phyloP scores from a whole-genome alignment of 2,888 invertebrate species.

The Rhingia rostrata region DNA sequence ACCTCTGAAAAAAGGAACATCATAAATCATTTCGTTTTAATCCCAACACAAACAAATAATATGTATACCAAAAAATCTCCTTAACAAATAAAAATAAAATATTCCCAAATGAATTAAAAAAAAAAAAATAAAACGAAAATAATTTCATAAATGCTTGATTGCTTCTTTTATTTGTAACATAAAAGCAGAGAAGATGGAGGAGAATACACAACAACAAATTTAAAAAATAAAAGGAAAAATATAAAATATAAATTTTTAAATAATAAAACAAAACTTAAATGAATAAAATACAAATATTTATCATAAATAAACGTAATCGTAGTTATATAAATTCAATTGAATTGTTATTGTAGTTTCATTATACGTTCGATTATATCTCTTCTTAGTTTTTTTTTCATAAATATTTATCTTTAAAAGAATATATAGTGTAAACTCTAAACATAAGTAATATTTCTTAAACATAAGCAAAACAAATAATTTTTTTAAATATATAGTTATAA shows the following conservation, averaged over 20 bases:
- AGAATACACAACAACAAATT: conserved; percentile 32
- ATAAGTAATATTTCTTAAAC: conserved; percentile 16
- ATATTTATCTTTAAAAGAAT: conserved; percentile 28
- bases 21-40: too few relatives aligned
- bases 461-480: conserved; percentile 37
- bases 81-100: too few relatives aligned
- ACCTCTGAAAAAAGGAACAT: too few relatives aligned
- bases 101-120: too few relatives aligned
- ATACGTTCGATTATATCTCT: conserved; percentile 7
- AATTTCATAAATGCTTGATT: conserved; percentile 33
- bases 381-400: conserved; percentile 32
- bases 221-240: neutral
- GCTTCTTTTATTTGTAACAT: conserved; percentile 42
- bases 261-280: conserved; percentile 20
- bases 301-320: conserved; percentile 11
- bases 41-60: too few relatives aligned
- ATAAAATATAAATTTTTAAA: conserved; percentile 31
- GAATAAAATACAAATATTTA: conserved; percentile 15
- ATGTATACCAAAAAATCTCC: too few relatives aligned
- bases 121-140: conserved; percentile 3
- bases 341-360: conserved; percentile 12
- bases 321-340: conserved; percentile 24
- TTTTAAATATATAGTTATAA: neutral
- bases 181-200: conserved; percentile 20
- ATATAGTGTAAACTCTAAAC: conserved; percentile 8